Conservation (phyloP, 2,113 vertebrate genomes). For the Cyrtonyx montezumae region DNA sequence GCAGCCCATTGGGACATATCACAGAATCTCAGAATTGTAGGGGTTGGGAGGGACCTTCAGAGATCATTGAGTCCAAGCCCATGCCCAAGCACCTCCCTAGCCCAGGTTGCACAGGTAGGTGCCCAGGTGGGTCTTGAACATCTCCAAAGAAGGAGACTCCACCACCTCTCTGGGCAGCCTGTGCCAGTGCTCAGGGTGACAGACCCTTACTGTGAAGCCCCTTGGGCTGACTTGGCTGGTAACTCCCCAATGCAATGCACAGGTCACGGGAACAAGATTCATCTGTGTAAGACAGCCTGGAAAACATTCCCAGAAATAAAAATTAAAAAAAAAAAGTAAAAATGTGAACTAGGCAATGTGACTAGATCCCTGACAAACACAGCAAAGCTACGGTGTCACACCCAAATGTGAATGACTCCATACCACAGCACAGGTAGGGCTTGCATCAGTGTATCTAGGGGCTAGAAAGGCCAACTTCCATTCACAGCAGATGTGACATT, state of each 20-base stretch:
- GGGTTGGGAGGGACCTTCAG: too few relatives aligned
- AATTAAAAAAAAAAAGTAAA: background rate
- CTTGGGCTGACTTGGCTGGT: background rate
- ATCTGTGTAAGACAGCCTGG: background rate
- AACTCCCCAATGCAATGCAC: background rate
- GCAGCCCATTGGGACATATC: background rate
- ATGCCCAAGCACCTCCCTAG: too few relatives aligned
- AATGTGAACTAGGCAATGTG: background rate
- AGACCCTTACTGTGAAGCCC: too few relatives aligned
- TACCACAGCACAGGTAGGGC: background rate
- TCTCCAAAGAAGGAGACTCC: too few relatives aligned
- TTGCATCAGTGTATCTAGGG: accelerated
- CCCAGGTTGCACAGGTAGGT: too few relatives aligned
- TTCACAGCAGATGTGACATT: background rate
- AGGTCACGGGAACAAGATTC: background rate
- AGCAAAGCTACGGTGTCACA: background rate
- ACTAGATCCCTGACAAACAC: background rate
- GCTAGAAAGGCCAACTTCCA: background rate
- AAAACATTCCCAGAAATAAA: background rate
- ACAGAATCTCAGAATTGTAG: too few relatives aligned
- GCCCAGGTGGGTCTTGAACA: too few relatives aligned
- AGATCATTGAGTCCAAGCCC: too few relatives aligned
- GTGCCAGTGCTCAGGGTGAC: too few relatives aligned
- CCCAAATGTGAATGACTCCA: accelerated
- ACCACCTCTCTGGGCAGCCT: too few relatives aligned